Evolutionary conservation across 1,140 invertebrate species (phyloP).

Genomic region (Antheraea mylitta): DNA sequence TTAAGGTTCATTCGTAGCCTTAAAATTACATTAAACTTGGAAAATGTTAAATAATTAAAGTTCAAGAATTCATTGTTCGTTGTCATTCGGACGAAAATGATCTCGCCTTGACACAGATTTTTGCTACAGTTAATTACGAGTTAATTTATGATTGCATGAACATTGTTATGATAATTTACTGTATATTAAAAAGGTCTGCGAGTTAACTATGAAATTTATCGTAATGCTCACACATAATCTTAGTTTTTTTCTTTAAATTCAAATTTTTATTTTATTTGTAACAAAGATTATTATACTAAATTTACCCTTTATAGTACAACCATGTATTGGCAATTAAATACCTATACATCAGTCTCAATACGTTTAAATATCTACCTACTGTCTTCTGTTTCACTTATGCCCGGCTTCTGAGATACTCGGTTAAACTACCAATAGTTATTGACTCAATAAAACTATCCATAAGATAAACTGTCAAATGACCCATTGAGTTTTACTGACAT

Average conservation of each 20-base stretch:
- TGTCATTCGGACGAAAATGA: background rate
- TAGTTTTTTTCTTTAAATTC: background rate
- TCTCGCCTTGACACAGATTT: background rate
- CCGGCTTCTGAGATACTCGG: too few species aligned
- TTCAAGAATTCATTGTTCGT: background rate
- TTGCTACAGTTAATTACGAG: background rate
- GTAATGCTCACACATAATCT: background rate
- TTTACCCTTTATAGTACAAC: too few species aligned
- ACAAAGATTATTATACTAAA: too few species aligned
- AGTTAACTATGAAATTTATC: background rate
- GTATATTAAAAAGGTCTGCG: background rate
- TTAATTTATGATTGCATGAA: background rate
- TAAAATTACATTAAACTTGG: background rate
- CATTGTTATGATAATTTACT: conserved; percentile 3
- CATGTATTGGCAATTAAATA: too few species aligned
- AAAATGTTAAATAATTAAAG: conserved; percentile 1
- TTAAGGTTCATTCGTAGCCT: background rate
- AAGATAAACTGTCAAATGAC: too few species aligned
- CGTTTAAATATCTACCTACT: too few species aligned
- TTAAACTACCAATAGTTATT: too few species aligned
- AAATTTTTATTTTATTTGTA: too few species aligned
- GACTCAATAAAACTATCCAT: too few species aligned
- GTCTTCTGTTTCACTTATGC: too few species aligned
- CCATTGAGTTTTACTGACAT: too few species aligned
- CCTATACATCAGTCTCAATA: too few species aligned